phyloP scores from a whole-genome alignment of 2,113 vertebrate genomes.

The Campylorhamphus procurvoides region DNA sequence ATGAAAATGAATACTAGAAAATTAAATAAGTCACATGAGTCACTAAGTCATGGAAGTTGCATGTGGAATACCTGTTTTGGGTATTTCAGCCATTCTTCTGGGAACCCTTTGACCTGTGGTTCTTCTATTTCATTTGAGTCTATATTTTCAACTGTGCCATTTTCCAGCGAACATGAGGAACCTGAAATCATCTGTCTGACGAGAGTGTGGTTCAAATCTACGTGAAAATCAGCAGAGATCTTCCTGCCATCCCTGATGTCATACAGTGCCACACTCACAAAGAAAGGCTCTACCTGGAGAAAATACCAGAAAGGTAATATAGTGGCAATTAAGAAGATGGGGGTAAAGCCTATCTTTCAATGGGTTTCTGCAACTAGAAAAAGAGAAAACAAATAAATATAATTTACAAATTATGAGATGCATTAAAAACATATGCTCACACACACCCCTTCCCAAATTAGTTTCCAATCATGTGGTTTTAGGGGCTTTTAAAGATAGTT shows the following conservation, averaged over 20 bases:
- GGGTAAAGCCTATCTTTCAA: background rate
- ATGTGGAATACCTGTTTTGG: constrained; percentile 86
- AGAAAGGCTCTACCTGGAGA: constrained; percentile 93
- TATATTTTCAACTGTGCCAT: constrained; percentile 74
- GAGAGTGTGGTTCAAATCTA: constrained; percentile 89
- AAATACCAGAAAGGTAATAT: background rate
- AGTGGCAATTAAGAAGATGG: background rate
- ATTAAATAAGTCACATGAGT: fast-evolving
- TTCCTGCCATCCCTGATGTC: constrained; percentile 90
- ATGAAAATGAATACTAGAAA: background rate
- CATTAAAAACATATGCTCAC: background rate
- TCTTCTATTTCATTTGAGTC: constrained; percentile 82
- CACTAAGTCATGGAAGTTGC: background rate
- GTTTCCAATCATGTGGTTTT: background rate
- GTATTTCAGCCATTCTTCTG: constrained; percentile 90
- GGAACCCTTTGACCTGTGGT: constrained; percentile 80
- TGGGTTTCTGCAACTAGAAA: background rate
- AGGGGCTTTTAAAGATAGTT: background rate
- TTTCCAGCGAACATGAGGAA: constrained; percentile 73
- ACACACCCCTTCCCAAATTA: background rate
- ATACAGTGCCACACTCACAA: constrained; percentile 88
- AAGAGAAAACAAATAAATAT: background rate
- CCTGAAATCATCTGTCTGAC: constrained; percentile 89
- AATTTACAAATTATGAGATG: background rate
- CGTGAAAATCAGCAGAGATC: constrained; percentile 95